phyloP scores from a whole-genome alignment of 1,140 invertebrate species.

The Drosophila tsacasi region DNA sequence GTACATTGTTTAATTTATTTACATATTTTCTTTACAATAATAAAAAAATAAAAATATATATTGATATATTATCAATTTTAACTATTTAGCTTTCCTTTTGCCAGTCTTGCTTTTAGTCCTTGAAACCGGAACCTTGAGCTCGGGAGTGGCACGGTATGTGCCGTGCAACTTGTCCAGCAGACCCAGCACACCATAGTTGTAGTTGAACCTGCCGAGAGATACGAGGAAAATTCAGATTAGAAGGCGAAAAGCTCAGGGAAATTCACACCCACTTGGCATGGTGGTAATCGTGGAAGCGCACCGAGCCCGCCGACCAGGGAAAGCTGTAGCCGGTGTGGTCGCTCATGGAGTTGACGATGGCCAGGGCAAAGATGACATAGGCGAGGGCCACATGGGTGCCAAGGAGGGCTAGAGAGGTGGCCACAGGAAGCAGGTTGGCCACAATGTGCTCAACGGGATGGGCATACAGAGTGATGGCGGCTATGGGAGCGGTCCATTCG shows the following conservation, averaged over 20 bases:
- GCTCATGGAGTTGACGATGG: slow-evolving; percentile 92
- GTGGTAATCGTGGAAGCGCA: slow-evolving; percentile 95
- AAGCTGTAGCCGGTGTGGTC: slow-evolving; percentile 95
- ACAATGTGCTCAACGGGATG: slow-evolving; percentile 94
- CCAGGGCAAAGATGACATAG: slow-evolving; percentile 92
- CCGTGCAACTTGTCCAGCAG: slow-evolving; percentile 94
- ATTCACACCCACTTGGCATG: slow-evolving; percentile 90
- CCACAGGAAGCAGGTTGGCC: slow-evolving; percentile 92
- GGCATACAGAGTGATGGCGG: slow-evolving; percentile 93
- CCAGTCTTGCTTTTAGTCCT: slow-evolving; percentile 7
- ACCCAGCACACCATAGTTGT: slow-evolving; percentile 94
- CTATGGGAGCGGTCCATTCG: slow-evolving; percentile 93
- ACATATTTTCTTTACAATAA: background rate
- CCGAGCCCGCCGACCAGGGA: slow-evolving; percentile 92
- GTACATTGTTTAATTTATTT: background rate
- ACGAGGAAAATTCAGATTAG: background rate
- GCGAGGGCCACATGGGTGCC: slow-evolving; percentile 92
- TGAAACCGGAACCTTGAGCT: slow-evolving; percentile 8
- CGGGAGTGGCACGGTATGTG: slow-evolving; percentile 85
- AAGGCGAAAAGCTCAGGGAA: background rate
- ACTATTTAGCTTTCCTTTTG: slow-evolving; percentile 25
- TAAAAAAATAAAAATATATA: background rate
- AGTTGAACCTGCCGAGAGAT: slow-evolving; percentile 89
- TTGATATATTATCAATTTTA: background rate
- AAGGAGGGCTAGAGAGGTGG: slow-evolving; percentile 91